Evolutionary conservation across 2,797 vertebrate genomes (phyloP), one percentile per base, ranked within the genome.

Genomic region (Spea hammondii): DNA sequence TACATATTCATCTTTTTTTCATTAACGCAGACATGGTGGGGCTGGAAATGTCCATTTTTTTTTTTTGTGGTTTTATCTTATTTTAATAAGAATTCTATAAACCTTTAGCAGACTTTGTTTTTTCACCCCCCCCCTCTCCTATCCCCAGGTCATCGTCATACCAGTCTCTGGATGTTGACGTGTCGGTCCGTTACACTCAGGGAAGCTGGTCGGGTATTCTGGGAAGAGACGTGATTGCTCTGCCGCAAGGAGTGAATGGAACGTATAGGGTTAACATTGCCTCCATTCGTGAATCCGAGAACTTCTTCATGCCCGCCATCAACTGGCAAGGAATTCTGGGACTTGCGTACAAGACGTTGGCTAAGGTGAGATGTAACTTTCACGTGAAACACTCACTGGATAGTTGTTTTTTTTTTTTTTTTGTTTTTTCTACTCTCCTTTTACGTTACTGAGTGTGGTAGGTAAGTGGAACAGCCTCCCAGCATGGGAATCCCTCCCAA

Each of bases 311-410:
- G 70, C 94, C 95, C 1, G 93, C 93, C 4, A 89, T 98, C 77
- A 94, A 96, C 66, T 99, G 98, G 98, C 96, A 98, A 0, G 98
- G 98, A 66, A 99, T 99, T 77, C 91, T 99, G 51, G 98, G 98
- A 14, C 91, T 99, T 70, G 98, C 97, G 5, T 99, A 98, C 2
- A 89, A 92, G 47, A 59, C 89, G 45, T 88, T 99, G 86, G 94
- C 97, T 84, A 94, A 94, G 93, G 97, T 99, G 90, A 13, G 55
- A 5, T 8, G 51, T 11, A 53, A 7, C 51, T 53, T 4, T 53
- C 51, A 53, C 51, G 11, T 53, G 6, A 53, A 7, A 53, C 51
- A 7, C 17, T 17, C 17, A 11, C 11, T 53, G 51, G 11, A 53
- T 11, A 53, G 51, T 53, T 53, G 50, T 53, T 53, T 17, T 17